Conservation (phyloP, 2,113 vertebrate genomes). For the Myotis lucifugus region DNA sequence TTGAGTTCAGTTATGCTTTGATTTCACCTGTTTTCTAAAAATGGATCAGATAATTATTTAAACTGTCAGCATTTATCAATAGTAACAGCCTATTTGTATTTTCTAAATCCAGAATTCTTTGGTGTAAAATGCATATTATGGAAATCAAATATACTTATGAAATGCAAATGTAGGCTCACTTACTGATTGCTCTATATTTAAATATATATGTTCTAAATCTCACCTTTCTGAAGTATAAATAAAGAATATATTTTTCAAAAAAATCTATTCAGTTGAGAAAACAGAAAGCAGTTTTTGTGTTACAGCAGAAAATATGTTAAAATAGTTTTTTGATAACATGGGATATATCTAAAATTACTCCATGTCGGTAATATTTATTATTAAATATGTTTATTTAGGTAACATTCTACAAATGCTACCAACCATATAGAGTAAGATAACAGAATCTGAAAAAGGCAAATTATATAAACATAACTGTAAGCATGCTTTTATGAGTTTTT, state of each 20-base stretch:
- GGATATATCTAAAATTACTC: not conserved
- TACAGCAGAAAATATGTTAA: not conserved
- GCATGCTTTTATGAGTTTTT: not conserved
- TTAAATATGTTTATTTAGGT: not conserved
- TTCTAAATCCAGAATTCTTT: conserved; percentile 5
- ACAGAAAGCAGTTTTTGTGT: not conserved
- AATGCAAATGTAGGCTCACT: not conserved
- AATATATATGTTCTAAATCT: not conserved
- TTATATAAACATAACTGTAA: not conserved
- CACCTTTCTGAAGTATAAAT: not conserved
- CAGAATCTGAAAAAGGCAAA: not conserved
- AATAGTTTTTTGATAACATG: not conserved
- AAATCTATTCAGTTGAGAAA: not conserved
- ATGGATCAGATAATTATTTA: not conserved
- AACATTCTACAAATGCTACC: not conserved
- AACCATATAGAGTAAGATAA: not conserved
- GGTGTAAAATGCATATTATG: not conserved
- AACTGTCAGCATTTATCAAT: not conserved
- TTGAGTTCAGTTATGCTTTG: not conserved
- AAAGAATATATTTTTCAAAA: not conserved
- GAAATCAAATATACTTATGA: not conserved
- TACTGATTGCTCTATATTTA: not conserved
- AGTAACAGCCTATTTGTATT: not conserved
- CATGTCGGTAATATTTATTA: not conserved
- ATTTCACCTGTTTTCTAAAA: conserved; percentile 17